A percentile compares a stretch with the other conserved stretches of the same genome.
phyloP scores from a whole-genome alignment of 92 coral and sea anemone species.

The Paragorgia papillata region DNA sequence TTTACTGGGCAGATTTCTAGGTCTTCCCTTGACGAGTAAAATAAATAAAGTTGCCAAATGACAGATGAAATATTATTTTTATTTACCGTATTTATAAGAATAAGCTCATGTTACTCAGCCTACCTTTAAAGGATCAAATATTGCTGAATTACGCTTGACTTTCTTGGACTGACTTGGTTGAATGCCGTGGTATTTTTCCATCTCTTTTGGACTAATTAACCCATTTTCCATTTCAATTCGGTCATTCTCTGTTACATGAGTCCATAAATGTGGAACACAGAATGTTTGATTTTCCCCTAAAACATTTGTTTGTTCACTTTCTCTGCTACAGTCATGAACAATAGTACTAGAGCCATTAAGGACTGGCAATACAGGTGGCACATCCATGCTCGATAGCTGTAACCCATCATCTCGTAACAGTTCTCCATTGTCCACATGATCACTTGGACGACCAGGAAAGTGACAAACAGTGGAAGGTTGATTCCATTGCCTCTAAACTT shows the following conservation, averaged over 20 bases:
- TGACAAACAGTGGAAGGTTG: neutral
- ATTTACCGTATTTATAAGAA: no score
- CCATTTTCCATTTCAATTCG: slow-evolving; percentile 13
- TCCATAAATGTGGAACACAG: slow-evolving; percentile 33
- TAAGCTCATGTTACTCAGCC: no score
- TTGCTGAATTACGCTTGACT: neutral
- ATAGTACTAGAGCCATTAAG: no score
- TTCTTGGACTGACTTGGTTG: neutral
- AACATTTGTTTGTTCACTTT: no score
- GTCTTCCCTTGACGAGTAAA: neutral
- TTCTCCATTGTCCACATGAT: no score
- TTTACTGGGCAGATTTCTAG: no score
- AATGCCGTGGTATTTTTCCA: neutral
- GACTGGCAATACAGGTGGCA: no score
- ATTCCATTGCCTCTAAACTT: neutral
- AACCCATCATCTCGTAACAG: no score
- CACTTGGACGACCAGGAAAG: neutral
- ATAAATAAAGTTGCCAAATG: neutral
- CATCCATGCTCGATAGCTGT: no score
- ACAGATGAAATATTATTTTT: no score
- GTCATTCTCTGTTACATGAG: neutral
- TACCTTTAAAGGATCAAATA: no score
- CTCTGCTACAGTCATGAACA: no score
- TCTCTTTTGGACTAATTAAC: neutral
- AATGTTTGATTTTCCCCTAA: neutral